Evolutionary conservation across 2,888 invertebrate genomes (phyloP).

Genomic region (Ganaspis brasiliensis): DNA sequence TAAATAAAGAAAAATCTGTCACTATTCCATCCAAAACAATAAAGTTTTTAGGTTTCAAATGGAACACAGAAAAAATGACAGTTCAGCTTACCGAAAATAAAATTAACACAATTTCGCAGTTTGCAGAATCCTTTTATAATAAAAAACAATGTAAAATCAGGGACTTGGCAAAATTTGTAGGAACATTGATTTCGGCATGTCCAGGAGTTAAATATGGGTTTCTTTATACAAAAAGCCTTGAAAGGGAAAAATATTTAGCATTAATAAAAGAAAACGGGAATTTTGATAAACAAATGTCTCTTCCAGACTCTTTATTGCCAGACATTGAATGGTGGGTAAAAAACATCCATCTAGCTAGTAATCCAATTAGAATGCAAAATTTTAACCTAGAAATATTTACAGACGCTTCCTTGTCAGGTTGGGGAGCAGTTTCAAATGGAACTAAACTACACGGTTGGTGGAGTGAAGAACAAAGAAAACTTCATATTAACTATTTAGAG

Average conservation of each 20-base stretch:
- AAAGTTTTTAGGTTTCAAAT: conserved; percentile 51
- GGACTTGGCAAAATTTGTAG: conserved; percentile 46
- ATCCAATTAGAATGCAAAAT: conserved; percentile 43
- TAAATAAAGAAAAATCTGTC: neutral
- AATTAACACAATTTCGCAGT: neutral
- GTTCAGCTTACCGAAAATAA: conserved; percentile 44
- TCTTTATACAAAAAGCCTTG: conserved; percentile 46
- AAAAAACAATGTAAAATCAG: conserved; percentile 46
- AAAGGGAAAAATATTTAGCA: conserved; percentile 48
- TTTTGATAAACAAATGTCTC: conserved; percentile 51
- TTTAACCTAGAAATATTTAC: conserved; percentile 52
- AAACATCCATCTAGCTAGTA: conserved; percentile 37
- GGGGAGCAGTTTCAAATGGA: conserved; percentile 53
- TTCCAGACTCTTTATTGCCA: neutral
- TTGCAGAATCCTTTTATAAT: conserved; percentile 1
- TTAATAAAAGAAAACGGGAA: conserved; percentile 45
- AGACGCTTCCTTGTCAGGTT: conserved; percentile 60
- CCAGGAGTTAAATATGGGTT: conserved; percentile 52
- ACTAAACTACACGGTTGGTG: conserved; percentile 20
- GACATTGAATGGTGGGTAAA: conserved; percentile 57
- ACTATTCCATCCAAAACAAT: neutral
- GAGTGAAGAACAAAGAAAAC: neutral
- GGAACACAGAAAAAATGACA: conserved; percentile 35
- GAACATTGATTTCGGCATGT: conserved; percentile 46
- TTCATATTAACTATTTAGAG: neutral